Percentiles rank a stretch among this genome's conserved stretches.
Evolutionary conservation across 1,140 invertebrate species (phyloP).

Genomic region (Agrilus planipennis): DNA sequence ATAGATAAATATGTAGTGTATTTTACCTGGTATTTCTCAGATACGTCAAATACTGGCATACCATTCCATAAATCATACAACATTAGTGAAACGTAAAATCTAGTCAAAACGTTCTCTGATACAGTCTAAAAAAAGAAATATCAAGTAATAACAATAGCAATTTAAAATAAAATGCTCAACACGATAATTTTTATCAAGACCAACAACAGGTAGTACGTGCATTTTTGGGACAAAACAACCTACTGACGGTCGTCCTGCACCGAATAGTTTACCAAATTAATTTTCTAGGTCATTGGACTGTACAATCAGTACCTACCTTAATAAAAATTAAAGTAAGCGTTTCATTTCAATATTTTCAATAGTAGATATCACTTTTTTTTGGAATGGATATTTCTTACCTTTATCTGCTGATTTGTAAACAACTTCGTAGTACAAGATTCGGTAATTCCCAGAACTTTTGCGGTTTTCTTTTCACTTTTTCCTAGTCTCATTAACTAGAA

Average conservation of each 20-base stretch:
- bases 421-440: constrained; percentile 51
- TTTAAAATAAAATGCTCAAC: no score
- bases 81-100: constrained; percentile 79
- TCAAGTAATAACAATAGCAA: constrained; percentile 1
- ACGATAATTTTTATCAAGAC: no score
- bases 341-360: no score
- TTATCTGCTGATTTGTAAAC: constrained; percentile 44
- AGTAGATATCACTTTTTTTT: background rate
- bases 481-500: constrained; percentile 44
- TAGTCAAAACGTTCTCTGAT: constrained; percentile 44
- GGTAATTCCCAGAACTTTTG: constrained; percentile 54
- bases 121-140: constrained; percentile 38
- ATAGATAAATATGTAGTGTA: background rate
- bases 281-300: no score
- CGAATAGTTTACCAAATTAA: no score
- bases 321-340: no score
- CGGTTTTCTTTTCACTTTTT: constrained; percentile 45
- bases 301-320: no score
- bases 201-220: no score
- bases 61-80: constrained; percentile 72
- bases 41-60: constrained; percentile 54
- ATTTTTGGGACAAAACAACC: no score
- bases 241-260: no score
- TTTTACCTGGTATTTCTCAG: constrained; percentile 52
- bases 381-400: constrained; percentile 32